These are phyloP conservation scores for Diuraphis noxia DNA, from an alignment of 1,140 invertebrate genomes.

Conservation along the genomic window DNA sequence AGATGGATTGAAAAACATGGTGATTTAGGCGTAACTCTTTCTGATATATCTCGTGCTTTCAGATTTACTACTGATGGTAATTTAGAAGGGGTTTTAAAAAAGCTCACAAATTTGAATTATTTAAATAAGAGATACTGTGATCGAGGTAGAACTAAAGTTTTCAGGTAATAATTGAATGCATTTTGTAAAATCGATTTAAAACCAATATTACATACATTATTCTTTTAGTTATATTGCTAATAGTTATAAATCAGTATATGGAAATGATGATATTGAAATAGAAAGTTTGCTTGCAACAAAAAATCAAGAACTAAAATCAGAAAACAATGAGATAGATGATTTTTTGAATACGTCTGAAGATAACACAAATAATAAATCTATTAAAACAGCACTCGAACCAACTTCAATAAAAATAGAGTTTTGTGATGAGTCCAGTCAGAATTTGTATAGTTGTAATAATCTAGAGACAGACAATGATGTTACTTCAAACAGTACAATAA, in stretches of 20 bases:
- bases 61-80: slow-evolving; percentile 42
- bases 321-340: neutral
- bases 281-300: neutral
- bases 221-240: slow-evolving; percentile 35
- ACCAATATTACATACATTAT: neutral
- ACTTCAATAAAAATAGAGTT: neutral
- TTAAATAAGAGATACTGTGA: slow-evolving; percentile 44
- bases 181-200: neutral
- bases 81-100: slow-evolving; percentile 27
- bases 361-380: neutral
- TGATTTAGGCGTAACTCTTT: slow-evolving; percentile 30
- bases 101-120: neutral
- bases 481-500: neutral
- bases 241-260: neutral
- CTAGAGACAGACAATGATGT: neutral
- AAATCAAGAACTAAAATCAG: neutral
- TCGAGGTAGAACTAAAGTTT: slow-evolving; percentile 42
- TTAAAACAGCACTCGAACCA: neutral
- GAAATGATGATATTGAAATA: neutral
- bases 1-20: slow-evolving; percentile 51
- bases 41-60: slow-evolving; percentile 32
- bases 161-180: neutral
- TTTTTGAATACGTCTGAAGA: neutral
- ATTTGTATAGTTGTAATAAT: neutral
- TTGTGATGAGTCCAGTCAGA: neutral